phyloP scores from a whole-genome alignment of 2,888 invertebrate species.

The Tuta absoluta region DNA sequence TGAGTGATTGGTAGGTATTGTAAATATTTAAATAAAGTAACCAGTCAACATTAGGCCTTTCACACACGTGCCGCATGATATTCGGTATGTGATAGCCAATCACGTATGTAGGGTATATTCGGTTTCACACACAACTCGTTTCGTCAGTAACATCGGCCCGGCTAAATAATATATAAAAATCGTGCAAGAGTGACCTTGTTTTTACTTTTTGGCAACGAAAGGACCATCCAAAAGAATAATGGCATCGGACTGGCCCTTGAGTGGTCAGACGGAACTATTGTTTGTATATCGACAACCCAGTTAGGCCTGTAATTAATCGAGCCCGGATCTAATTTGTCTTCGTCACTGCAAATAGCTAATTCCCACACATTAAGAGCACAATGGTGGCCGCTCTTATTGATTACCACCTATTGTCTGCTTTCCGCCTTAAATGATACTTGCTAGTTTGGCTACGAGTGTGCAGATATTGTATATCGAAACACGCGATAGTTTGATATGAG shows the following conservation, averaged over 20 bases:
- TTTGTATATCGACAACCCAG: constrained; percentile 63
- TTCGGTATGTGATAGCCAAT: too few relatives aligned
- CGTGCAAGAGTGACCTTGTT: too few relatives aligned
- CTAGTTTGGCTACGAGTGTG: not conserved
- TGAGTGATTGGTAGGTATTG: not conserved
- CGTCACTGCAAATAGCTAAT: constrained; percentile 80
- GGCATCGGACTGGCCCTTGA: not conserved
- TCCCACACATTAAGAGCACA: constrained; percentile 78
- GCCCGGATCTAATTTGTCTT: constrained; percentile 77
- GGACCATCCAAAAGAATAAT: not conserved
- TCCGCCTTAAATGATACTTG: constrained; percentile 65
- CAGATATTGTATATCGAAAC: not conserved
- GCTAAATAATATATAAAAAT: too few relatives aligned
- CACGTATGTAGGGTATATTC: too few relatives aligned
- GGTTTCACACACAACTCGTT: too few relatives aligned
- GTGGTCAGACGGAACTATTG: constrained; percentile 24
- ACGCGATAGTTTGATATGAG: too few relatives aligned
- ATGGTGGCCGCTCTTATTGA: constrained; percentile 75
- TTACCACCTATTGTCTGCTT: constrained; percentile 75
- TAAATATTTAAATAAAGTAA: too few relatives aligned
- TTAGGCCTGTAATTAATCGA: constrained; percentile 78
- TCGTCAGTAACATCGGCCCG: too few relatives aligned
- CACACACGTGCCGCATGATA: too few relatives aligned
- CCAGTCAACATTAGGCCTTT: too few relatives aligned
- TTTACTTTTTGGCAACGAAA: not conserved